These are phyloP conservation scores for Eupithecia tripunctaria DNA, from an alignment of 2,888 invertebrate species.

Conservation along the genomic window DNA sequence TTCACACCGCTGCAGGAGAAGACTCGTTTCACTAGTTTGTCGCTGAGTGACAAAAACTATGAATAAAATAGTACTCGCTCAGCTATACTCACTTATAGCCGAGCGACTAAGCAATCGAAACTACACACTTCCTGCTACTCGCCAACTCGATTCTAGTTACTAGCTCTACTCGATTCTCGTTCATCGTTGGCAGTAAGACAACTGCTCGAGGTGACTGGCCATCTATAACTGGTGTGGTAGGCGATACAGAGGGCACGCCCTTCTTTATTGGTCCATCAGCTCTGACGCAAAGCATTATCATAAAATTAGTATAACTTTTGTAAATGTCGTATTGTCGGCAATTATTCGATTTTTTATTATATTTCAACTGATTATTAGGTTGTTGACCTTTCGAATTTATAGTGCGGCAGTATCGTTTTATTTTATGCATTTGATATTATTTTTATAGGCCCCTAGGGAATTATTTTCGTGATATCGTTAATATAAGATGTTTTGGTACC, in stretches of 20 bases:
- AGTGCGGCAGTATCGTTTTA: not conserved
- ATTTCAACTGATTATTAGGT: constrained; percentile 26
- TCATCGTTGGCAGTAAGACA: too few species aligned
- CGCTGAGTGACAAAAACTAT: too few species aligned
- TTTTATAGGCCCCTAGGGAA: not conserved
- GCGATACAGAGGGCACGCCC: not conserved
- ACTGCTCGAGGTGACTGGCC: not conserved
- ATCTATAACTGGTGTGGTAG: not conserved
- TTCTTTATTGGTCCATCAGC: not conserved
- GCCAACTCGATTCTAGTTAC: too few species aligned
- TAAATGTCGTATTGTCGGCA: not conserved
- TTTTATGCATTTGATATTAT: not conserved
- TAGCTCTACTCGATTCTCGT: too few species aligned
- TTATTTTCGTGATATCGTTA: not conserved
- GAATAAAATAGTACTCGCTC: too few species aligned
- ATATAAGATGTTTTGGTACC: not conserved
- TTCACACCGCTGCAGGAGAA: too few species aligned
- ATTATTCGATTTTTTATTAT: constrained; percentile 8
- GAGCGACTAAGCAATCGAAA: too few species aligned
- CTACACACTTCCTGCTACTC: too few species aligned
- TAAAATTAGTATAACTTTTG: constrained; percentile 28
- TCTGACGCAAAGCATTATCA: constrained; percentile 3
- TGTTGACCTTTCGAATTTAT: constrained; percentile 19
- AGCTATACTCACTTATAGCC: too few species aligned
- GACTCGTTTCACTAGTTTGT: too few species aligned